Conservation (phyloP, 2,797 vertebrate genomes). For the Sparidentex hasta region DNA sequence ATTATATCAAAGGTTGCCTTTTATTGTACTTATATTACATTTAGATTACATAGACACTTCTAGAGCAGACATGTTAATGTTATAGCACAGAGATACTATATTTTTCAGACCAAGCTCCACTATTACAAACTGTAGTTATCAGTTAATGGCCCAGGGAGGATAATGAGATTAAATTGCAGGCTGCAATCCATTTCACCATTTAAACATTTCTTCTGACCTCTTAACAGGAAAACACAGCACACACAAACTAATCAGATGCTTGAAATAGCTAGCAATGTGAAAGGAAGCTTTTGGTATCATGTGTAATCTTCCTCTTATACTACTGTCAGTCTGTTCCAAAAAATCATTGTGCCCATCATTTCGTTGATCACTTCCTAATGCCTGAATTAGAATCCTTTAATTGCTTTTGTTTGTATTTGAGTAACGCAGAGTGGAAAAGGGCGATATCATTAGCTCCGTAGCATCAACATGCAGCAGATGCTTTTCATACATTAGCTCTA, state of each 20-base stretch:
- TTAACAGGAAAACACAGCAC: slow-evolving; percentile 22
- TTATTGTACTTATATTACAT: too few species aligned
- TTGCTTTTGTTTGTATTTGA: slow-evolving; percentile 48
- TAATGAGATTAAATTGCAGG: slow-evolving; percentile 1
- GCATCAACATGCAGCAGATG: slow-evolving; percentile 39
- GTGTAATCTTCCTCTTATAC: slow-evolving; percentile 41
- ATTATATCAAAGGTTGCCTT: neutral
- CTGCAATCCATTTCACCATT: slow-evolving; percentile 10
- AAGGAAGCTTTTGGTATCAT: slow-evolving; percentile 35
- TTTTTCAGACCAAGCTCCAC: neutral
- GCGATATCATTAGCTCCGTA: slow-evolving; percentile 36
- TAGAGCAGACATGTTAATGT: neutral
- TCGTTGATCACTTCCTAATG: slow-evolving; percentile 56
- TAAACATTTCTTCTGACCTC: neutral
- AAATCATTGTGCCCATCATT: slow-evolving; percentile 38
- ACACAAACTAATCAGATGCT: slow-evolving; percentile 14
- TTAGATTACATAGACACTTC: neutral
- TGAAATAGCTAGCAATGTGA: slow-evolving; percentile 4
- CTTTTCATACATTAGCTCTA: slow-evolving; percentile 39
- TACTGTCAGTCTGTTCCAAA: slow-evolving; percentile 11
- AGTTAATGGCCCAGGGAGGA: neutral
- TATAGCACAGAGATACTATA: neutral
- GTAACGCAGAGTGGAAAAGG: slow-evolving; percentile 16
- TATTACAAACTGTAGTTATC: neutral
- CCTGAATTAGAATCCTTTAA: slow-evolving; percentile 42